phyloP scores from a whole-genome alignment of 2,113 vertebrate genomes.

The Camelus dromedarius region DNA sequence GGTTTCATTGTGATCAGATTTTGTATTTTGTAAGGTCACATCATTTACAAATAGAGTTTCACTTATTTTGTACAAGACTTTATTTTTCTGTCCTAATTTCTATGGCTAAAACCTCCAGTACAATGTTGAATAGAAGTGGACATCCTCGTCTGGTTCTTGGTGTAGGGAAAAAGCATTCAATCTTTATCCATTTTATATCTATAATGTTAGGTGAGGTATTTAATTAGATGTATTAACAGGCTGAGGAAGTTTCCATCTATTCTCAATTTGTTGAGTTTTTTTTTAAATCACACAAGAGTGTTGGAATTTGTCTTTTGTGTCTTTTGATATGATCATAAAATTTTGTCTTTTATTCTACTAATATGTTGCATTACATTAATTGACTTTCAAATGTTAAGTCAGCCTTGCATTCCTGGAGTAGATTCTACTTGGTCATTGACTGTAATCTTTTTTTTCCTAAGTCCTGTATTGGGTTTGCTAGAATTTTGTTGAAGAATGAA shows the following conservation, averaged over 20 bases:
- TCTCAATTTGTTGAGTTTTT: background rate
- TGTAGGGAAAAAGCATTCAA: background rate
- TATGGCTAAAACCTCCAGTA: background rate
- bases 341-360: background rate
- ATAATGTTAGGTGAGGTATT: background rate
- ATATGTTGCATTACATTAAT: background rate
- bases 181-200: background rate
- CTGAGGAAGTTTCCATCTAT: background rate
- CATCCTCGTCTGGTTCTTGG: background rate
- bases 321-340: background rate
- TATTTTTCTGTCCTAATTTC: background rate
- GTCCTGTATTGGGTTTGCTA: background rate
- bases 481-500: background rate
- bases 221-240: background rate
- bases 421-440: background rate
- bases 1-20: background rate
- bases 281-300: background rate
- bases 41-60: background rate
- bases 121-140: background rate
- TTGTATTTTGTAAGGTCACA: background rate
- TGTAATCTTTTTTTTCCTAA: background rate
- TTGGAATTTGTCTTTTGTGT: background rate
- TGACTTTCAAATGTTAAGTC: background rate
- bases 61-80: background rate
- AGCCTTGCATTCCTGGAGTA: background rate